Evolutionary conservation across 2,888 invertebrate species (phyloP), one percentile per base, ranked within the genome.

Genomic region (Gasteruption jaculator): DNA sequence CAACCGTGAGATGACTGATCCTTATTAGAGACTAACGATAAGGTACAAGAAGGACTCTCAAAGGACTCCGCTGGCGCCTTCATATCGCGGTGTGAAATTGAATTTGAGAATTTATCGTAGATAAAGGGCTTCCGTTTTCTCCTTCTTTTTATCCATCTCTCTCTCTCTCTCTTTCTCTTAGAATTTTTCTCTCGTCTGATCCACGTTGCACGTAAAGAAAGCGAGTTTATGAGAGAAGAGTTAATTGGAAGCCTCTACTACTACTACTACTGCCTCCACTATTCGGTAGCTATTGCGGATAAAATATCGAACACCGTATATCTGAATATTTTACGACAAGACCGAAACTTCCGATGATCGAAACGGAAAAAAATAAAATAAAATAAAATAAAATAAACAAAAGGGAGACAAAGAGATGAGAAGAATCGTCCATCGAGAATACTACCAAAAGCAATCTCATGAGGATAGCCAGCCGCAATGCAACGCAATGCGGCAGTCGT

Each of bases 401-500:
- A 32, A 24, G 39, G 4, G 26, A 32, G 36, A 10, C 37, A 15
- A 41, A 26, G 41, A 36, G 37, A 45, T 36, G 47, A 15, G 21
- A 14, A 20, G 34, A 18, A n/a, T n/a, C n/a, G n/a, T n/a, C n/a
- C n/a, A n/a, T n/a, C n/a, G 24, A 7, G 8, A 24, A 24, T n/a
- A n/a, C n/a, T n/a, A n/a, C n/a, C n/a, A n/a, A n/a, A n/a, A n/a
- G n/a, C n/a, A n/a, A n/a, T n/a, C n/a, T n/a, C n/a, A n/a, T n/a
- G n/a, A n/a, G n/a, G n/a, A n/a, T n/a, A n/a, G n/a, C n/a, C n/a
- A n/a, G n/a, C n/a, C 30, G 33, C 20, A 40, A 49, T 52, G 54
- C 50, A 63, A 62, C 63, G 65, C 66, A 65, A 63, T 64, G 64
- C 65, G 65, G 63, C 66, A 70, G 65, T 65, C 65, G 67, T 66